phyloP scores from a whole-genome alignment of 2,797 vertebrate genomes.

The Cuniculus paca region DNA sequence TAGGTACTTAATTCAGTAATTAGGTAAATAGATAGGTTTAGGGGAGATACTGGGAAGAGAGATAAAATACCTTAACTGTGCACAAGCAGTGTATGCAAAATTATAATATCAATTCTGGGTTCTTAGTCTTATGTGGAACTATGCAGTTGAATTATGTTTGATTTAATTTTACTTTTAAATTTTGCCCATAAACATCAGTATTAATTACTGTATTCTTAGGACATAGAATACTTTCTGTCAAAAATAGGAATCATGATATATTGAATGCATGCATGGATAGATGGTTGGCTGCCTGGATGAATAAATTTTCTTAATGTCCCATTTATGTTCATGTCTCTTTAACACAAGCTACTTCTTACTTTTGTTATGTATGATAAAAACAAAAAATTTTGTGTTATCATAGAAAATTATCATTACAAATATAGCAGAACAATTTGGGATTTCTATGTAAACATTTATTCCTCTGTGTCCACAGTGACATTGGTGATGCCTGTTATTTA shows the following conservation, averaged over 20 bases:
- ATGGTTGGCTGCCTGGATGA: neutral
- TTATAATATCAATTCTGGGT: neutral
- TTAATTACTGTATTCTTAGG: neutral
- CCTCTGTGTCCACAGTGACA: conserved; percentile 56
- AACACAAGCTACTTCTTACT: neutral
- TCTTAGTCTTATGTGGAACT: neutral
- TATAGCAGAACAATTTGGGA: neutral
- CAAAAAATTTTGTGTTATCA: neutral
- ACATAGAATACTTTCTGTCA: neutral
- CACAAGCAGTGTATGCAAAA: neutral
- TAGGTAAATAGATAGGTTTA: neutral
- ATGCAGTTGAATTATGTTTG: conserved; percentile 44
- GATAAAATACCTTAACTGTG: neutral
- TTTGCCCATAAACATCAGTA: neutral
- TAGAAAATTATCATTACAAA: conserved; percentile 26
- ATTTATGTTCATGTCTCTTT: neutral
- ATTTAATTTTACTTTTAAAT: conserved; percentile 40
- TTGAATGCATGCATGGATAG: neutral
- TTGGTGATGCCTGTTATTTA: conserved; percentile 14
- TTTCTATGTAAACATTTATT: conserved; percentile 59
- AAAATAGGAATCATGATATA: neutral
- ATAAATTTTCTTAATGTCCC: neutral
- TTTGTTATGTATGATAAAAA: conserved; percentile 29
- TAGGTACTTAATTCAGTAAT: neutral
- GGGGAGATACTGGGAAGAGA: neutral